phyloP scores from a whole-genome alignment of 2,888 invertebrate species.

The Papilio protenor region DNA sequence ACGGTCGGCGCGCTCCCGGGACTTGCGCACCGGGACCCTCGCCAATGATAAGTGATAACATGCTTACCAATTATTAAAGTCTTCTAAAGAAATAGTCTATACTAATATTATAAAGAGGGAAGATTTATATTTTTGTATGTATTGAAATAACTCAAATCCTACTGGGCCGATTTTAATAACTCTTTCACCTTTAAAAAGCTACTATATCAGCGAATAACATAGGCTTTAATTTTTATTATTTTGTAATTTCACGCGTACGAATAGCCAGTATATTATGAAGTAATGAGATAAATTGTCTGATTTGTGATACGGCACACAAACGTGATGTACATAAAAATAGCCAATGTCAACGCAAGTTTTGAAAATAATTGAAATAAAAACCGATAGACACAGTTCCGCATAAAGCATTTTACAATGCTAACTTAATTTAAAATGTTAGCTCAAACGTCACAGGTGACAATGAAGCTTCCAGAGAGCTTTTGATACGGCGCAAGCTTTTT shows the following conservation, averaged over 20 bases:
- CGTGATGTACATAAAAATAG: background rate
- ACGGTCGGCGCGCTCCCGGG: constrained; percentile 29
- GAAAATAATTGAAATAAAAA: background rate
- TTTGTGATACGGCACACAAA: no score
- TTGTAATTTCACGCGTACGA: no score
- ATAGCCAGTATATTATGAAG: no score
- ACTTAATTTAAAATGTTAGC: constrained; percentile 24
- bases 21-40: constrained; percentile 10
- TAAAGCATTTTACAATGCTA: background rate
- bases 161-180: background rate
- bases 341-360: no score
- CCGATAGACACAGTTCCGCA: background rate
- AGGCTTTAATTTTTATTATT: no score
- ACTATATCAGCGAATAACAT: no score
- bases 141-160: background rate
- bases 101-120: background rate
- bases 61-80: background rate
- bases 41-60: constrained; percentile 4
- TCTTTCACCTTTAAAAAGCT: no score
- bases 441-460: constrained; percentile 26
- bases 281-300: no score
- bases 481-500: constrained; percentile 27
- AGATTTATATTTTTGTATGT: background rate
- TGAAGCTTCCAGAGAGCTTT: constrained; percentile 12
- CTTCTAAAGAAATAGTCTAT: background rate